phyloP scores from a whole-genome alignment of 2,888 invertebrate genomes.

The Hesperia comma region DNA sequence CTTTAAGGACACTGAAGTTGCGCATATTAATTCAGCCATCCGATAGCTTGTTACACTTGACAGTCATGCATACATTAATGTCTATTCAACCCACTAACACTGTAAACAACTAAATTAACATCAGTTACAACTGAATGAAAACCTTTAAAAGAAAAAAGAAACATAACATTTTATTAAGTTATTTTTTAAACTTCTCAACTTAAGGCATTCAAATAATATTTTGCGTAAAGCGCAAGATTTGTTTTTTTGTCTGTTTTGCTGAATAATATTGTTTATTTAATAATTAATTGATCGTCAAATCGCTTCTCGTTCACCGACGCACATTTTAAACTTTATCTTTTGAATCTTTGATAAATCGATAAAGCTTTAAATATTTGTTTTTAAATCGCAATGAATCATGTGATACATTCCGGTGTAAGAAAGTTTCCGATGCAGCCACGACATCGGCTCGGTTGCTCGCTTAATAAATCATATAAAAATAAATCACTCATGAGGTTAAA shows the following conservation, averaged over 20 bases:
- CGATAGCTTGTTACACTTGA: slow-evolving; percentile 52
- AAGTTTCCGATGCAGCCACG: slow-evolving; percentile 50
- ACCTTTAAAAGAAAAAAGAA: too few relatives aligned
- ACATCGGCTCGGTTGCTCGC: slow-evolving; percentile 56
- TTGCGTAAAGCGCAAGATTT: background rate
- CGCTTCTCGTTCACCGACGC: slow-evolving; percentile 1
- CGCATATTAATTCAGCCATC: slow-evolving; percentile 68
- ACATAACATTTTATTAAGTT: too few relatives aligned
- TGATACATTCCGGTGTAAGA: slow-evolving; percentile 45
- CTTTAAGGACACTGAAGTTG: slow-evolving; percentile 60
- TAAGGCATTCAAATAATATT: too few relatives aligned
- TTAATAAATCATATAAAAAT: slow-evolving; percentile 81
- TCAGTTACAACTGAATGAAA: background rate
- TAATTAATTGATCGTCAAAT: slow-evolving; percentile 13
- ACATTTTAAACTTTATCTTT: slow-evolving; percentile 13
- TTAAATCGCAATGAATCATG: slow-evolving; percentile 44
- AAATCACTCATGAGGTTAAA: slow-evolving; percentile 77
- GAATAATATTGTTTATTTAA: slow-evolving; percentile 1
- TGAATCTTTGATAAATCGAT: slow-evolving; percentile 32
- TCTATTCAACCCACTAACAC: slow-evolving; percentile 21
- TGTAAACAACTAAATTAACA: background rate
- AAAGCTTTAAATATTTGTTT: slow-evolving; percentile 36
- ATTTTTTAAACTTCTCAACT: too few relatives aligned
- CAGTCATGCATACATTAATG: slow-evolving; percentile 48
- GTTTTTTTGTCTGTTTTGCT: background rate